Percentiles rank a stretch among this genome's conserved stretches.
phyloP scores from a whole-genome alignment of 2,113 vertebrate genomes.

The Arizona elegans region DNA sequence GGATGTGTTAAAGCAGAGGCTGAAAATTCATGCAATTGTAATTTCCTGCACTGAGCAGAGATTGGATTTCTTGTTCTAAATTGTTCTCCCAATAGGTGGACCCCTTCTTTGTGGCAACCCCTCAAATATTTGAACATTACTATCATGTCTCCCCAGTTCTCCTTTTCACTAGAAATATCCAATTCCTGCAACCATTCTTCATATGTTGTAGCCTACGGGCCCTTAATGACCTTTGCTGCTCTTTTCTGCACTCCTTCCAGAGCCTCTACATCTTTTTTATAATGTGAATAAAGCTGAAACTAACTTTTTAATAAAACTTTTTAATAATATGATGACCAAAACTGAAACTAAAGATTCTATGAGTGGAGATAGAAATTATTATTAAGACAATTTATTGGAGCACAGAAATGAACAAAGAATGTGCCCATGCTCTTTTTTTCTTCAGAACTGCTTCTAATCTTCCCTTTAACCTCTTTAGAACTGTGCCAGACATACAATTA shows the following conservation, averaged over 20 bases:
- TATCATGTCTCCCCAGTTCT: neutral
- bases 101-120: neutral
- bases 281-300: neutral
- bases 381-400: neutral
- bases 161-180: neutral
- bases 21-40: too few species aligned
- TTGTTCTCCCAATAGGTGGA: neutral
- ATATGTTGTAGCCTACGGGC: neutral
- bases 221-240: neutral
- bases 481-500: conserved; percentile 29
- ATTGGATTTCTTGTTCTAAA: neutral
- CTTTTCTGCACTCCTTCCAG: neutral
- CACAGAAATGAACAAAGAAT: neutral
- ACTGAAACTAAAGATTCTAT: neutral
- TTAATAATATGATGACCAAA: neutral
- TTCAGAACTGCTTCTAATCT: neutral
- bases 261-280: neutral
- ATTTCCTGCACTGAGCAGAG: too few species aligned
- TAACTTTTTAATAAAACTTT: neutral
- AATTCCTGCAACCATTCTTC: neutral
- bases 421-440: neutral
- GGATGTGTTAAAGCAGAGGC: too few species aligned
- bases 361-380: neutral
- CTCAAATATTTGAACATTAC: neutral
- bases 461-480: conserved; percentile 12